These are phyloP conservation scores for Lordiphosa clarofinis DNA, from an alignment of 1,140 invertebrate species.

Conservation along the genomic window DNA sequence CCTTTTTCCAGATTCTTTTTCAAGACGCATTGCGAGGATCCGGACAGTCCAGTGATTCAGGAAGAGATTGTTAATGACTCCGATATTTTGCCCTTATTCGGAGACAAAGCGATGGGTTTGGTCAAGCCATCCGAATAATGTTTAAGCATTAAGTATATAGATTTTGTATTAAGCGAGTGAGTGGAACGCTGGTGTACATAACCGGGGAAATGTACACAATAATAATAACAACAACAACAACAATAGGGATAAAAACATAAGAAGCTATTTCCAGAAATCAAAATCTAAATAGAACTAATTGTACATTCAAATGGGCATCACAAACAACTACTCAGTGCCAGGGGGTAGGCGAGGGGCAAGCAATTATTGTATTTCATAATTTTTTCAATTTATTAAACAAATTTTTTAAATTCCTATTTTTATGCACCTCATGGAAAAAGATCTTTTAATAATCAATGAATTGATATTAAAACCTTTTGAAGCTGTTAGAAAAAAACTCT, in stretches of 20 bases:
- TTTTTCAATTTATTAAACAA: no score
- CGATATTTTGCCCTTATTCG: constrained; percentile 93
- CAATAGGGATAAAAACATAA: constrained; percentile 40
- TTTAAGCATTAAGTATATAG: constrained; percentile 55
- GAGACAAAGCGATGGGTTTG: constrained; percentile 94
- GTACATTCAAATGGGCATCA: constrained; percentile 63
- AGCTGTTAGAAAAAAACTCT: no score
- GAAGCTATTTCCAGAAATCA: constrained; percentile 62
- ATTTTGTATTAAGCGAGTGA: constrained; percentile 61
- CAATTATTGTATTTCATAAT: constrained; percentile 40
- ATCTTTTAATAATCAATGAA: no score
- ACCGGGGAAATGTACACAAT: constrained; percentile 7
- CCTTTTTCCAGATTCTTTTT: constrained; percentile 92
- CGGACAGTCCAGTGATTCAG: constrained; percentile 92
- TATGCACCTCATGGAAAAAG: no score
- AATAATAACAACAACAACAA: constrained; percentile 32
- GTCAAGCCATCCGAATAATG: constrained; percentile 84
- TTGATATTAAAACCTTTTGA: no score
- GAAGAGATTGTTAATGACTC: constrained; percentile 94
- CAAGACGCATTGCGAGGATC: constrained; percentile 94
- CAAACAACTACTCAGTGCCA: constrained; percentile 53
- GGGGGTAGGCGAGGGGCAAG: not conserved
- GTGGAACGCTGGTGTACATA: constrained; percentile 16
- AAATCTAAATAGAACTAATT: constrained; percentile 58
- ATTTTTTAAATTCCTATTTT: no score